Percentiles rank a stretch among this genome's conserved stretches.
These are phyloP conservation scores for Cetoscarus ocellatus DNA, from an alignment of 2,797 vertebrate species.

Conservation along the genomic window DNA sequence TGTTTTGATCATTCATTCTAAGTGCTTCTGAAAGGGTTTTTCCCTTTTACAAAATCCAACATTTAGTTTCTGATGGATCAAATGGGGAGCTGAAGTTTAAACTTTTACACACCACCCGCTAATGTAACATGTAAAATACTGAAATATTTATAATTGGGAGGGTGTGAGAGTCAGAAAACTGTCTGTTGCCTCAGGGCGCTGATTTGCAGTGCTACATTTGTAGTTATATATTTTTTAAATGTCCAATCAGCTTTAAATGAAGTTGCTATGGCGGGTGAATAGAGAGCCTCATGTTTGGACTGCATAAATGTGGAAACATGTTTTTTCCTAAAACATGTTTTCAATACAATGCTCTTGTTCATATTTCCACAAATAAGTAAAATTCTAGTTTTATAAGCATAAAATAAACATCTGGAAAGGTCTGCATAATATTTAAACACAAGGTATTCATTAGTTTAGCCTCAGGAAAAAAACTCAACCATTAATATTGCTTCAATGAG, in stretches of 20 bases:
- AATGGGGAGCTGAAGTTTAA: not conserved
- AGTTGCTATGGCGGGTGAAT: not conserved
- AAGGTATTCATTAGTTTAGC: no score
- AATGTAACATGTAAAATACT: not conserved
- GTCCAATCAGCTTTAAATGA: not conserved
- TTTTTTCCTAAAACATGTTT: not conserved
- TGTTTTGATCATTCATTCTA: not conserved
- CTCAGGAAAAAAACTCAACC: no score
- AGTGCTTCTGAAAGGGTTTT: not conserved
- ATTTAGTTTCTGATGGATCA: not conserved
- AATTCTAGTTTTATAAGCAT: no score
- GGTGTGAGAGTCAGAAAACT: slow-evolving; percentile 1
- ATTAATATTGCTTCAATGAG: no score
- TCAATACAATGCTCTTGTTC: no score
- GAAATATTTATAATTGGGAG: not conserved
- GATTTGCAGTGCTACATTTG: not conserved
- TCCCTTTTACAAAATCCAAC: not conserved
- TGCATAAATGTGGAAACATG: not conserved
- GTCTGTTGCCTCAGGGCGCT: not conserved
- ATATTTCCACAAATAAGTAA: no score
- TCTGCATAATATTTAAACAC: no score
- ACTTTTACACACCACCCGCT: not conserved
- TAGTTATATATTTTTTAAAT: slow-evolving; percentile 1
- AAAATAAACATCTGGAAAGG: no score
- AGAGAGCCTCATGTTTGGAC: not conserved